These are phyloP conservation scores for Patagioenas fasciata DNA, from an alignment of 2,113 vertebrate species.

Conservation along the genomic window DNA sequence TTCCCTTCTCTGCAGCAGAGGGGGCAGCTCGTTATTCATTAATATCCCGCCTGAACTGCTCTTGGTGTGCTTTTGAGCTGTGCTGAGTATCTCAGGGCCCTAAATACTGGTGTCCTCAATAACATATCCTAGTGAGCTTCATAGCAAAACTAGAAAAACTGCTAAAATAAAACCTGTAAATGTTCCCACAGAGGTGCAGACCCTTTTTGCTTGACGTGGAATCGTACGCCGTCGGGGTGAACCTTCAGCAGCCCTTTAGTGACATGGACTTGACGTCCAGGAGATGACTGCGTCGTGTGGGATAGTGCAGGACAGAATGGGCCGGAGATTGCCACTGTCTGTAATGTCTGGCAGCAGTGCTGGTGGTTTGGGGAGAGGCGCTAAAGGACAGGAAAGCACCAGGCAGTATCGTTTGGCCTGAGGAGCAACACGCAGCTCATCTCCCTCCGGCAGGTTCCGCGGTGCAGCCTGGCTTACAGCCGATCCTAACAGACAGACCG, in stretches of 20 bases:
- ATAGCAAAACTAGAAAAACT: background rate
- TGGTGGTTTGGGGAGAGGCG: accelerated
- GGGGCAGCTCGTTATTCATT: background rate
- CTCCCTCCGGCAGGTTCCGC: background rate
- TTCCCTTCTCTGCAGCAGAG: background rate
- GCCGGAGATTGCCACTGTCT: accelerated
- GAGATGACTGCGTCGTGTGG: background rate
- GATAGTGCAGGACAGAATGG: background rate
- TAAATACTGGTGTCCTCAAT: accelerated
- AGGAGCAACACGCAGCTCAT: background rate
- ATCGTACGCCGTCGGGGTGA: background rate
- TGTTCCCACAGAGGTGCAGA: background rate
- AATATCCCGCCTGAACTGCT: background rate
- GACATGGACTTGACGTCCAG: background rate
- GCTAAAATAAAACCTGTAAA: background rate
- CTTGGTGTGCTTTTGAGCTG: background rate
- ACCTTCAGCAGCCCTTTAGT: background rate
- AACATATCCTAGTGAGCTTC: background rate
- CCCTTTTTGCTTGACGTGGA: background rate
- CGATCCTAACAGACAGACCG: background rate
- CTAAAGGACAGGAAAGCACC: background rate
- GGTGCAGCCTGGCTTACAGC: background rate
- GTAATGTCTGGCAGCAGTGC: accelerated
- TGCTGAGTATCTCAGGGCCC: background rate
- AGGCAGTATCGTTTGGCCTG: accelerated